Evolutionary conservation across 2,888 invertebrate species (phyloP).

Genomic region (Hypercompe scribonia): DNA sequence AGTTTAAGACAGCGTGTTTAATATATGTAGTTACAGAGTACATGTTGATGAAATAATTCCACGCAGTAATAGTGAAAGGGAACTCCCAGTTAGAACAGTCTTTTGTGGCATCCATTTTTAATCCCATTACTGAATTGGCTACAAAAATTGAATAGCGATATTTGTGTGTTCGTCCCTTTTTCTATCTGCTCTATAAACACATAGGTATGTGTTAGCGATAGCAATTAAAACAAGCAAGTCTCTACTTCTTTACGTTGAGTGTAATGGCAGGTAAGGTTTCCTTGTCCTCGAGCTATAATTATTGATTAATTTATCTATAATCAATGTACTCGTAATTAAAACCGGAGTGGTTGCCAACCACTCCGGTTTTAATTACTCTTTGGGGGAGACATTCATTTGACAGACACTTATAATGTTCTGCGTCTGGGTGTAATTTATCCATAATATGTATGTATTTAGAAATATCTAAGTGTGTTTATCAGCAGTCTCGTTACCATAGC

Average conservation of each 20-base stretch:
- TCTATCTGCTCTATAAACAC: neutral
- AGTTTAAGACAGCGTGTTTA: conserved; percentile 5
- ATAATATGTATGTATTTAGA: too few species aligned
- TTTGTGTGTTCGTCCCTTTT: neutral
- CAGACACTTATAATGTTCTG: too few species aligned
- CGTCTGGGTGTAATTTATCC: too few species aligned
- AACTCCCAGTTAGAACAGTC: neutral
- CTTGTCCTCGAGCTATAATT: neutral
- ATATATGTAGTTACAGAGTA: conserved; percentile 22
- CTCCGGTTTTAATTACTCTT: too few species aligned
- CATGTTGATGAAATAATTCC: neutral
- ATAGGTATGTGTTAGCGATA: neutral
- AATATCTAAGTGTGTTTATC: too few species aligned
- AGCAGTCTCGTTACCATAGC: too few species aligned
- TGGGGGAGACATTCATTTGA: too few species aligned
- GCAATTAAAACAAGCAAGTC: too few species aligned
- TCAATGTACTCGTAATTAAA: too few species aligned
- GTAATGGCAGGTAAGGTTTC: neutral
- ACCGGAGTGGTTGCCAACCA: too few species aligned
- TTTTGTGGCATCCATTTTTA: neutral
- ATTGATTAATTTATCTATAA: too few species aligned
- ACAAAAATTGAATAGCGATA: neutral
- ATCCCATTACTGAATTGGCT: neutral
- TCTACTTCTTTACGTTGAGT: neutral
- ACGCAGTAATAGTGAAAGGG: neutral